Base-by-base conservation (phyloP, 2,888 invertebrate genomes). In the Trichopoda pennipes region DNA sequence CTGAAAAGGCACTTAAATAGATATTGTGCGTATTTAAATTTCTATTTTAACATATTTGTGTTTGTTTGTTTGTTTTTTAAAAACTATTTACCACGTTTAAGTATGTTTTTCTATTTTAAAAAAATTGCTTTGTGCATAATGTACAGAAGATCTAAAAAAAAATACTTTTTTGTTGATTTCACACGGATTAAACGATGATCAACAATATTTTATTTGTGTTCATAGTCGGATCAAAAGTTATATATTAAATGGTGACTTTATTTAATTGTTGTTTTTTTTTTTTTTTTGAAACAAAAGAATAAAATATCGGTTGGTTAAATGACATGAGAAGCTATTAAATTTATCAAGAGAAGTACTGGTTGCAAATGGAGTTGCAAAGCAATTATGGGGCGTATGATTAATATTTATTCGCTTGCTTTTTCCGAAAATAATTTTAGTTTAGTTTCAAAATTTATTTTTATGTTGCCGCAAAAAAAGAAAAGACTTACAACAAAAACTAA, bases 141-240 rank as follows among this genome's bases (percentile, higher is more conserved):
- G 60, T 60, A 21, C n/a, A n/a, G n/a, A n/a, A n/a, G n/a, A 28
- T 28, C 23, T 28, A 28, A 28, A 28, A 1, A 51, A 23, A 12
- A 58, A 68, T 7, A 75, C 58, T 49, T 44, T 56, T 47, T 42
- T 63, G 35, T 38, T 56, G 38, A 53, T 78, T 56, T 73, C 55
- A 55, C 38, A 21, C 60, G 61, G 60, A 35, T 73, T 68, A 73
- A 38, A 73, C 19, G 60, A 79, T 60, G 60, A 68, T 73, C 60
- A 79, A 60, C 60, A 70, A 64, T 56, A 70, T 77, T 77, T 70
- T 77, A 70, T 73, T 66, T 55, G 60, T 47, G 55, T 73, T 17
- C 70, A 77, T 70, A 63, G 70, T 70, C 70, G 56, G 70, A 63
- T 70, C 63, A 70, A 55, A 69, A 61, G 68, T 53, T 63, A 61